Conservation (phyloP, 1,140 invertebrate species). For the Telenomus remus region DNA sequence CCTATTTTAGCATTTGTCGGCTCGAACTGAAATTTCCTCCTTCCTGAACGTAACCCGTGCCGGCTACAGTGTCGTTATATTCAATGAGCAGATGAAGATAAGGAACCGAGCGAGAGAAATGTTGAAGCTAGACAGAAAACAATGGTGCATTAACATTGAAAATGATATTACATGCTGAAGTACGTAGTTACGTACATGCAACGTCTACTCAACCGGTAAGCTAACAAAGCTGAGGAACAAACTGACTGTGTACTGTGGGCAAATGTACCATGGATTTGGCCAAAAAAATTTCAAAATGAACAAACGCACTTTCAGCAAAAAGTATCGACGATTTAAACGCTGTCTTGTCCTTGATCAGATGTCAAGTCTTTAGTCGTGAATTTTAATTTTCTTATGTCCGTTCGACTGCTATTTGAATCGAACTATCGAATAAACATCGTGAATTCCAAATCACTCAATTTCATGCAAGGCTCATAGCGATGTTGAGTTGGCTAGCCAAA, state of each 20-base stretch:
- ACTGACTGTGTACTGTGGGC: slow-evolving; percentile 36
- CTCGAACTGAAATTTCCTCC: slow-evolving; percentile 24
- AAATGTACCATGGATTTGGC: slow-evolving; percentile 2
- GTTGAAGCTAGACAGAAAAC: slow-evolving; percentile 52
- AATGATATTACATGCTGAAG: slow-evolving; percentile 58
- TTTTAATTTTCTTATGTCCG: no score
- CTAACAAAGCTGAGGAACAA: slow-evolving; percentile 45
- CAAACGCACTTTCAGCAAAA: slow-evolving; percentile 19
- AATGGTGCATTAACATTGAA: slow-evolving; percentile 63
- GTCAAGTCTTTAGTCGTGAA: no score
- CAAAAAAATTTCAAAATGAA: no score
- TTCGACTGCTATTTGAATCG: no score
- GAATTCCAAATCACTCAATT: no score
- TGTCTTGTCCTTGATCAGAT: no score
- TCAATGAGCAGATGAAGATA: slow-evolving; percentile 57
- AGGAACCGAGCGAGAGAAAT: slow-evolving; percentile 50
- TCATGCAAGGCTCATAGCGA: no score
- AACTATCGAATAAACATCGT: no score
- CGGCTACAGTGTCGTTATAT: slow-evolving; percentile 51
- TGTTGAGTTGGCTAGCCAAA: no score
- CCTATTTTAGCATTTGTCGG: slow-evolving; percentile 1
- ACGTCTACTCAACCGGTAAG: slow-evolving; percentile 51
- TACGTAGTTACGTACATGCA: slow-evolving; percentile 43
- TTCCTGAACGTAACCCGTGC: slow-evolving; percentile 34
- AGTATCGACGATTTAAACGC: no score